These are phyloP conservation scores for Syrphus vitripennis DNA, from an alignment of 2,888 invertebrate genomes.

Conservation along the genomic window DNA sequence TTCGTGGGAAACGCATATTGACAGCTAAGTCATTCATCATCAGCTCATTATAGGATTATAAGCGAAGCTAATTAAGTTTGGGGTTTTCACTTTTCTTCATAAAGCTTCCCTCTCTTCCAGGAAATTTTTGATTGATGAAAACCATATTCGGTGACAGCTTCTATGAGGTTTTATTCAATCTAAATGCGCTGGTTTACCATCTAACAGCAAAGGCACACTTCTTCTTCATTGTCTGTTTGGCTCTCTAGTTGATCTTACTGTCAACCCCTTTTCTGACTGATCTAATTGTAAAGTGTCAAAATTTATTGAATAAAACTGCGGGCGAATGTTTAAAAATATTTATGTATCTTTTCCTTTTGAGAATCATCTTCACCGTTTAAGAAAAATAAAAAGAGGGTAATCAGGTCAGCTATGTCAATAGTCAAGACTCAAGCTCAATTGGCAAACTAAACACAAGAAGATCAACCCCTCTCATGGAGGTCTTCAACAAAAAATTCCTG, in stretches of 20 bases:
- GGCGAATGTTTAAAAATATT: constrained; percentile 46
- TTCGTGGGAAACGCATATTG: constrained; percentile 37
- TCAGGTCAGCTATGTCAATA: constrained; percentile 18
- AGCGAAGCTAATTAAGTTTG: background rate
- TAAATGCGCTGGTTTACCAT: constrained; percentile 15
- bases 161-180: constrained; percentile 26
- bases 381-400: constrained; percentile 21
- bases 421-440: constrained; percentile 40
- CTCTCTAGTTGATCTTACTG: constrained; percentile 48
- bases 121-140: constrained; percentile 56
- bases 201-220: constrained; percentile 18
- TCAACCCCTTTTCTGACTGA: constrained; percentile 43
- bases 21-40: constrained; percentile 50
- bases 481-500: constrained; percentile 15
- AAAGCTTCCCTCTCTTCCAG: background rate
- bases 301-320: constrained; percentile 45
- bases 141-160: background rate
- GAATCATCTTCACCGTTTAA: background rate
- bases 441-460: background rate
- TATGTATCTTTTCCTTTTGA: background rate
- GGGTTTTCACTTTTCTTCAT: background rate
- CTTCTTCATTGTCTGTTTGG: background rate
- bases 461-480: constrained; percentile 25
- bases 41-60: constrained; percentile 28
- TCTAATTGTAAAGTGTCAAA: constrained; percentile 61